Conservation (phyloP, 2,888 invertebrate genomes). For the Phengaris alcon region DNA sequence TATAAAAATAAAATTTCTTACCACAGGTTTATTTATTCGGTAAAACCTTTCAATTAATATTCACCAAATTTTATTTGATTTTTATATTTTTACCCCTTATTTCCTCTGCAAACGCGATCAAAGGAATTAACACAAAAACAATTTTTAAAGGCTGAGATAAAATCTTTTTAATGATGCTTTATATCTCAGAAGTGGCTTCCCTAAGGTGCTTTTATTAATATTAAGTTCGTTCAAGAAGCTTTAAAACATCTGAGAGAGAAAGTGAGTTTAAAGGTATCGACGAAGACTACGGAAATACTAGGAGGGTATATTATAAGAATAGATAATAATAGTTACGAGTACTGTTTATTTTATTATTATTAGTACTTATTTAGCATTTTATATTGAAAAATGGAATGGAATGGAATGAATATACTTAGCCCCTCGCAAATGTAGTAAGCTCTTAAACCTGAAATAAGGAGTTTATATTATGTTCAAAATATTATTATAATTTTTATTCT, state of each 20-base stretch:
- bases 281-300: too few relatives aligned
- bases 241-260: not conserved
- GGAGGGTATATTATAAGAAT: too few relatives aligned
- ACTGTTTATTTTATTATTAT: too few relatives aligned
- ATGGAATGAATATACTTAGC: too few relatives aligned
- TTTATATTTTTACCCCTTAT: not conserved
- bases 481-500: not conserved
- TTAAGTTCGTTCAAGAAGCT: not conserved
- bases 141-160: not conserved
- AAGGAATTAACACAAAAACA: constrained; percentile 12
- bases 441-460: too few relatives aligned
- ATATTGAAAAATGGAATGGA: too few relatives aligned
- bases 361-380: too few relatives aligned
- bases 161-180: constrained; percentile 6
- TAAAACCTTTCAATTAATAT: not conserved
- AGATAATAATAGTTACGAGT: too few relatives aligned
- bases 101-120: not conserved
- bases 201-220: constrained; percentile 1
- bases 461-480: not conserved
- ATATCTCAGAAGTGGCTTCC: constrained; percentile 9
- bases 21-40: not conserved
- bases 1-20: not conserved
- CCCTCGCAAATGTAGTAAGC: not conserved
- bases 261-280: not conserved
- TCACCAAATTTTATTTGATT: not conserved